Conservation (phyloP, 1,140 invertebrate genomes). For the Maconellicoccus hirsutus region DNA sequence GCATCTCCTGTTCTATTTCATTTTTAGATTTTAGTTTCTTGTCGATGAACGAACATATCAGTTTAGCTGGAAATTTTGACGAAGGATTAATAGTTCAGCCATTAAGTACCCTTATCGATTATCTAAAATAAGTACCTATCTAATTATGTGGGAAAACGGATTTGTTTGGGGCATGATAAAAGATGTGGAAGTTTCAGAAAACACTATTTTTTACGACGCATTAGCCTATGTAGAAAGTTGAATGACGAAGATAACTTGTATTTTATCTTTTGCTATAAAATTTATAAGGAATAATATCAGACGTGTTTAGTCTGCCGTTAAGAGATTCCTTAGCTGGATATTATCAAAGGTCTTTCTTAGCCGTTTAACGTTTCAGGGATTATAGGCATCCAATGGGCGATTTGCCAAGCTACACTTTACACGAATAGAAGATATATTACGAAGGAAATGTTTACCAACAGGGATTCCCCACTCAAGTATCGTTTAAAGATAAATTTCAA, state of each 20-base stretch:
- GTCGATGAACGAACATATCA: no score
- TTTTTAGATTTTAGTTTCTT: no score
- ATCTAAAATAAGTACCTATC: no score
- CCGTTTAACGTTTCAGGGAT: not conserved
- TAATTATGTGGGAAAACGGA: no score
- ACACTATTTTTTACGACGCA: not conserved
- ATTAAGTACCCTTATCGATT: no score
- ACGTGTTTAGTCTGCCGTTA: conserved; percentile 7
- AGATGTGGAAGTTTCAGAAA: not conserved
- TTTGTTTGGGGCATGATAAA: no score
- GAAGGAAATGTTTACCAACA: not conserved
- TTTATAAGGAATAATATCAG: conserved; percentile 1
- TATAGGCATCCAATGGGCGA: conserved; percentile 2
- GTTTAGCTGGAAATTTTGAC: no score
- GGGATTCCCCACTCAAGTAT: not conserved
- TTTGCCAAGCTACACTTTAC: conserved; percentile 3
- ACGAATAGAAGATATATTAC: not conserved
- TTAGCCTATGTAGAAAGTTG: not conserved
- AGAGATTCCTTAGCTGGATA: not conserved
- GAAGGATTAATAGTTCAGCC: no score
- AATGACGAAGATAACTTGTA: not conserved
- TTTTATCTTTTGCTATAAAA: not conserved
- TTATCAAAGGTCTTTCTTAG: conserved; percentile 5
- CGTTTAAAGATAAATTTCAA: no score
- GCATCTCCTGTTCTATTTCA: no score